Conservation (phyloP, 1,140 invertebrate genomes). For the Drosophila watanabei region DNA sequence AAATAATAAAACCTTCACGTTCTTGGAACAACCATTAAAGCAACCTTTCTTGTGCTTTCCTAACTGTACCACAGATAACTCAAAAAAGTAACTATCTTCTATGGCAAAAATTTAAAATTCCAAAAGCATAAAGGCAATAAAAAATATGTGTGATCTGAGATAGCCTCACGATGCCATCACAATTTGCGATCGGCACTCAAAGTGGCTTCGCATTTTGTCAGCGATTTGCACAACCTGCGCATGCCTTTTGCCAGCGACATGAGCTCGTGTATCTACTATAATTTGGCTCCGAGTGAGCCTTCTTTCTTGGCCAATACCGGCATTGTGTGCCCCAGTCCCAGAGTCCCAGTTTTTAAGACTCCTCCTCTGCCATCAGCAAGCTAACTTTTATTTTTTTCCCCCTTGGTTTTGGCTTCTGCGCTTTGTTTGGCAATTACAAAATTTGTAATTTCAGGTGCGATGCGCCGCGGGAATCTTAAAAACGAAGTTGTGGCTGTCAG, state of each 20-base stretch:
- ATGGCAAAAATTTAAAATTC: not conserved
- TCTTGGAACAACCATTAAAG: not conserved
- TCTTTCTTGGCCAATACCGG: conserved; percentile 58
- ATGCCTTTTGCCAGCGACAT: conserved; percentile 58
- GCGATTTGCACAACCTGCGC: conserved; percentile 80
- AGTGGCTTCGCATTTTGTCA: conserved; percentile 72
- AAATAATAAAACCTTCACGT: not conserved
- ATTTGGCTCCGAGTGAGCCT: conserved; percentile 59
- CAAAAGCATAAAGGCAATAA: conserved; percentile 3
- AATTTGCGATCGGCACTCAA: conserved; percentile 28
- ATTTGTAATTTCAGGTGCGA: conserved; percentile 68
- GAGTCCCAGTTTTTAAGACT: conserved; percentile 34
- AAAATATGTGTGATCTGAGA: conserved; percentile 7
- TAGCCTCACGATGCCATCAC: conserved; percentile 44
- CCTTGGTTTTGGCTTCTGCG: conserved; percentile 37
- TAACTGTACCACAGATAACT: not conserved
- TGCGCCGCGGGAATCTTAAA: conserved; percentile 62
- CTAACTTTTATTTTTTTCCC: not conserved
- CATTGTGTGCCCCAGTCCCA: conserved; percentile 58
- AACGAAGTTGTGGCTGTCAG: conserved; percentile 42
- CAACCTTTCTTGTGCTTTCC: not conserved
- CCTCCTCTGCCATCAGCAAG: conserved; percentile 48
- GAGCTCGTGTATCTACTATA: conserved; percentile 65
- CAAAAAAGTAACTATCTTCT: not conserved
- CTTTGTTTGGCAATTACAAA: conserved; percentile 69